These are phyloP conservation scores for Arctocebus calabarensis DNA, from an alignment of 2,797 vertebrate species.

Conservation along the genomic window DNA sequence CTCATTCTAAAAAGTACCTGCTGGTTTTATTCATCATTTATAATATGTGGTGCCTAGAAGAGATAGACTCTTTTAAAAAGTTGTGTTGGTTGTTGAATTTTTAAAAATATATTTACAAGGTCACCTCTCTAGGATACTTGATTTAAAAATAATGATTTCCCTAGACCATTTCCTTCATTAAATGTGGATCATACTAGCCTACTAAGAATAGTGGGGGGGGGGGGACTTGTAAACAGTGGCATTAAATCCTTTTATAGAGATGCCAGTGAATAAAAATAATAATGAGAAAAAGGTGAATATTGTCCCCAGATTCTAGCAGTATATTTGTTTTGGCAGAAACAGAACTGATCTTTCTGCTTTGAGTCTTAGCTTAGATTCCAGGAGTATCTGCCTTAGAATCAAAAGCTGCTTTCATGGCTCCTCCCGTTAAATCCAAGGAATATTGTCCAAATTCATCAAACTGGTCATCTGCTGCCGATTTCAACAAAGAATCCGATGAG, in stretches of 20 bases:
- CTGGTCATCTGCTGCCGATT: constrained; percentile 40
- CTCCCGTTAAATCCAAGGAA: constrained; percentile 24
- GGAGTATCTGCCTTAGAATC: not conserved
- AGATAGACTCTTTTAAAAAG: not conserved
- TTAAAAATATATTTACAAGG: not conserved
- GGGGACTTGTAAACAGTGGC: not conserved
- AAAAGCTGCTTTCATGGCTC: constrained; percentile 57
- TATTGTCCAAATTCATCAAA: constrained; percentile 30
- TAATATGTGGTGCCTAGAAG: not conserved
- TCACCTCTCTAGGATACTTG: constrained; percentile 1
- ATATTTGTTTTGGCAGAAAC: constrained; percentile 47
- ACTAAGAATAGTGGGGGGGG: not conserved
- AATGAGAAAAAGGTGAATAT: constrained; percentile 23
- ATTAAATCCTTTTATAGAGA: constrained; percentile 19
- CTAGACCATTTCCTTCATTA: constrained; percentile 14
- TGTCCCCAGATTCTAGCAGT: not conserved
- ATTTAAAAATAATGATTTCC: constrained; percentile 54
- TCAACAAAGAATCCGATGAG: constrained; percentile 67
- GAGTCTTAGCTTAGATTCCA: constrained; percentile 31
- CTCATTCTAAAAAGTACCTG: not conserved
- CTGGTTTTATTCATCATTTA: constrained; percentile 50
- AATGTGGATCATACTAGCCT: constrained; percentile 8
- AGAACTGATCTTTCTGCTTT: not conserved
- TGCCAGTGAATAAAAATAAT: constrained; percentile 52
- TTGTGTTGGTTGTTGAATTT: not conserved